Conservation (phyloP, 2,888 invertebrate genomes). For the Trichogramma evanescens region DNA sequence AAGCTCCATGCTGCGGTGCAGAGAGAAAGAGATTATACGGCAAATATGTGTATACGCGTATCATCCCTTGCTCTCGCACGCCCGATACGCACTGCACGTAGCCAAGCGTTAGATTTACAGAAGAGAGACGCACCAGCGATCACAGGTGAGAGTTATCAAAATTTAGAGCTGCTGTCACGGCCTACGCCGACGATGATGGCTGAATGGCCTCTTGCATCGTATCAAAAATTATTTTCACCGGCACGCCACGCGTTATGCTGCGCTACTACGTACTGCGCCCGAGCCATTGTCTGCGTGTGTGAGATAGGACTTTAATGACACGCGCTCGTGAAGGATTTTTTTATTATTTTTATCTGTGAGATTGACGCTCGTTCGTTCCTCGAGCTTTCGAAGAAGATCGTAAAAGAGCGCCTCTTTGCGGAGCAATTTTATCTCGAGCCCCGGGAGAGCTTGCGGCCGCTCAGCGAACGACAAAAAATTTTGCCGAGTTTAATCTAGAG, state of each 20-base stretch:
- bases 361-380: no score
- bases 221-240: slow-evolving; percentile 15
- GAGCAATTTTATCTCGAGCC: slow-evolving; percentile 21
- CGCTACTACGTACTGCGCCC: not conserved
- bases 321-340: not conserved
- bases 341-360: no score
- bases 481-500: slow-evolving; percentile 12
- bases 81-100: not conserved
- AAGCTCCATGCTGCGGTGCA: not conserved
- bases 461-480: not conserved
- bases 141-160: slow-evolving; percentile 22
- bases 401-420: slow-evolving; percentile 18
- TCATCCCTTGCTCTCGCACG: not conserved
- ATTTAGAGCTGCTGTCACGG: not conserved
- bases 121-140: slow-evolving; percentile 8
- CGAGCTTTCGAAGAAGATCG: slow-evolving; percentile 12
- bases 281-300: not conserved
- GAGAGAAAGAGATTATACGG: slow-evolving; percentile 9
- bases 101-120: not conserved
- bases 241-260: not conserved
- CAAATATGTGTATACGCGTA: no score
- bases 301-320: slow-evolving; percentile 22
- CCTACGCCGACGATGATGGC: slow-evolving; percentile 7
- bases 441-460: not conserved
- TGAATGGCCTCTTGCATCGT: slow-evolving; percentile 1